A percentile compares a stretch with the other conserved stretches of the same genome.
Evolutionary conservation across 1,140 invertebrate species (phyloP).

Genomic region (Pseudomyrmex sp.): DNA sequence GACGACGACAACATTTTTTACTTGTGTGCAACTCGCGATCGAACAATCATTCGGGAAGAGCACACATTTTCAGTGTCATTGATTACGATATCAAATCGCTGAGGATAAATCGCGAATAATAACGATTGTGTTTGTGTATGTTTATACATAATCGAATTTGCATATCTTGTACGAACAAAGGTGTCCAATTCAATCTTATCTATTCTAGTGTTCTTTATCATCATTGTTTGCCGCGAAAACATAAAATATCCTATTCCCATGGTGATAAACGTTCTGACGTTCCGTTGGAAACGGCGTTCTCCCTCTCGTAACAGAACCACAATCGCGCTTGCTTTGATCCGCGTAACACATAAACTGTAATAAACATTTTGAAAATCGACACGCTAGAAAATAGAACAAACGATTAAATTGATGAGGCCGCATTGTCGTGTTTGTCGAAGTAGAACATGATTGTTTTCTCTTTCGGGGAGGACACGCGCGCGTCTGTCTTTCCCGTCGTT

Average conservation of each 20-base stretch:
- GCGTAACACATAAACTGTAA: background rate
- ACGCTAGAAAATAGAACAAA: background rate
- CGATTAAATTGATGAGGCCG: conserved; percentile 30
- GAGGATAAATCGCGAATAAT: too few relatives aligned
- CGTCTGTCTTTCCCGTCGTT: background rate
- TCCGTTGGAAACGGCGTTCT: background rate
- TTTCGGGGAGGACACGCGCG: too few relatives aligned
- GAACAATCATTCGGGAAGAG: background rate
- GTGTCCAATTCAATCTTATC: too few relatives aligned
- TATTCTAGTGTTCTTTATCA: too few relatives aligned
- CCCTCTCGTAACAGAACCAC: background rate
- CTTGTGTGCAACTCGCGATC: background rate
- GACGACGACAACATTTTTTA: too few relatives aligned
- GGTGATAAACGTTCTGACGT: too few relatives aligned
- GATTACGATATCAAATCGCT: background rate
- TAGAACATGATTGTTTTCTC: conserved; percentile 26
- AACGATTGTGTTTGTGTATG: too few relatives aligned
- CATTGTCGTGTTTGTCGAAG: conserved; percentile 43
- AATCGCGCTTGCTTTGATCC: background rate
- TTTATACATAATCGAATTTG: too few relatives aligned
- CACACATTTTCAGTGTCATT: background rate
- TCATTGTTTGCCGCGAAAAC: too few relatives aligned
- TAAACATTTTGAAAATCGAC: conserved; percentile 12
- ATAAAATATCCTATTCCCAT: too few relatives aligned
- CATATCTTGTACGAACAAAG: too few relatives aligned